Conservation (phyloP, 2,888 invertebrate genomes). For the Palloptera scutellata region DNA sequence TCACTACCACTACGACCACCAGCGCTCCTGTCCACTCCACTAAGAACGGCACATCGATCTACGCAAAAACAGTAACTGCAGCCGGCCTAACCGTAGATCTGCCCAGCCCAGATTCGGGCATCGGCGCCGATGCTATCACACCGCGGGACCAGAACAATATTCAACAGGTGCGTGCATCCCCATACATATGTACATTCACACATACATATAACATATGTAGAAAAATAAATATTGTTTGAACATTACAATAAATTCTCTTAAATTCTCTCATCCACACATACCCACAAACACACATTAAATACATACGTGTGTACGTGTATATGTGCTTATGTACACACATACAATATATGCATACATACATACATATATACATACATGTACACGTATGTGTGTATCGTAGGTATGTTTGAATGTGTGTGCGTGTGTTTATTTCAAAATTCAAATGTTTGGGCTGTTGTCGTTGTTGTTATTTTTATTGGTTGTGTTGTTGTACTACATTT, state of each 20-base stretch:
- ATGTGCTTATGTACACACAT: not conserved
- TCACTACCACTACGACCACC: constrained; percentile 49
- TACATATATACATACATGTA: too few species aligned
- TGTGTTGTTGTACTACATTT: constrained; percentile 2
- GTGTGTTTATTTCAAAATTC: constrained; percentile 10
- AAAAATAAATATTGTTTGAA: too few species aligned
- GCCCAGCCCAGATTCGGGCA: constrained; percentile 95
- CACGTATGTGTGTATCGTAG: too few species aligned
- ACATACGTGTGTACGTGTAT: too few species aligned
- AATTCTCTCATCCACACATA: not conserved
- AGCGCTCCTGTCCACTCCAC: constrained; percentile 39
- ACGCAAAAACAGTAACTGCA: constrained; percentile 69
- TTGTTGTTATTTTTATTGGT: constrained; percentile 5
- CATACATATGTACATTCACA: constrained; percentile 9
- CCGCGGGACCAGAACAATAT: constrained; percentile 88
- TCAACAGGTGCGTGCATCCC: constrained; percentile 74
- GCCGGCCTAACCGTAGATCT: constrained; percentile 91
- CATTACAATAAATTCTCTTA: not conserved
- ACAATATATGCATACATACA: not conserved
- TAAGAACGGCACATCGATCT: constrained; percentile 60
- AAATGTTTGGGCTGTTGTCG: not conserved
- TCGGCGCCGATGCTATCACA: constrained; percentile 92
- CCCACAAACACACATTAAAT: constrained; percentile 2
- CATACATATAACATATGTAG: too few species aligned
- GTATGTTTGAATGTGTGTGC: not conserved